phyloP scores from a whole-genome alignment of 2,113 vertebrate species.

The Melanostigma gelatinosum region DNA sequence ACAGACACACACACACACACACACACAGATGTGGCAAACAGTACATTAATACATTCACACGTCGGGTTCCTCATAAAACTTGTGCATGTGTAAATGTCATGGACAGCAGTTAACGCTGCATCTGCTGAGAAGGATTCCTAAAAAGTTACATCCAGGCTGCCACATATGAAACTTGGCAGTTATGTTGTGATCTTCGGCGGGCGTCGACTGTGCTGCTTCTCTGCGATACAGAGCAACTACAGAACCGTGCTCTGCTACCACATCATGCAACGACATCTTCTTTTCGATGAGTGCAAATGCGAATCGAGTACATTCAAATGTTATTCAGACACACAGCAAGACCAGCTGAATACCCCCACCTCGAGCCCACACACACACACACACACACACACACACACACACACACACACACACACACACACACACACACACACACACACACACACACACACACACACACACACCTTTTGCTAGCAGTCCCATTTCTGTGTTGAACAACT shows the following conservation, averaged over 20 bases:
- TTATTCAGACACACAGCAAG: conserved; percentile 25
- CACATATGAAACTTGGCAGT: neutral
- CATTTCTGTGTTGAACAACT: conserved; percentile 42
- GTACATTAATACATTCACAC: conserved; percentile 10
- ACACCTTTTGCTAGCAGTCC: neutral
- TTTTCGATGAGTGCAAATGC: conserved; percentile 32
- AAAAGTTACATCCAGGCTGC: neutral
- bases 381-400: neutral
- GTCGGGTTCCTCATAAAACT: neutral
- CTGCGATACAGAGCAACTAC: neutral
- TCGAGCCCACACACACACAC: neutral
- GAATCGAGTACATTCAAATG: conserved; percentile 40
- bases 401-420: neutral
- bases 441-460: neutral
- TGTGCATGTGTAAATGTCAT: conserved; percentile 6
- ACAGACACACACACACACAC: too few species aligned
- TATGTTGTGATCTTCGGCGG: neutral
- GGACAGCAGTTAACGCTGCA: neutral
- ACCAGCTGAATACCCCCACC: neutral
- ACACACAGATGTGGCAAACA: neutral
- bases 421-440: neutral
- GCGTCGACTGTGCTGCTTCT: neutral
- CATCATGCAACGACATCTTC: conserved; percentile 17
- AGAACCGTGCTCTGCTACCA: neutral
- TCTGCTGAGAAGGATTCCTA: neutral